phyloP scores from a whole-genome alignment of 2,797 vertebrate genomes.

The Lacerta bilineata region DNA sequence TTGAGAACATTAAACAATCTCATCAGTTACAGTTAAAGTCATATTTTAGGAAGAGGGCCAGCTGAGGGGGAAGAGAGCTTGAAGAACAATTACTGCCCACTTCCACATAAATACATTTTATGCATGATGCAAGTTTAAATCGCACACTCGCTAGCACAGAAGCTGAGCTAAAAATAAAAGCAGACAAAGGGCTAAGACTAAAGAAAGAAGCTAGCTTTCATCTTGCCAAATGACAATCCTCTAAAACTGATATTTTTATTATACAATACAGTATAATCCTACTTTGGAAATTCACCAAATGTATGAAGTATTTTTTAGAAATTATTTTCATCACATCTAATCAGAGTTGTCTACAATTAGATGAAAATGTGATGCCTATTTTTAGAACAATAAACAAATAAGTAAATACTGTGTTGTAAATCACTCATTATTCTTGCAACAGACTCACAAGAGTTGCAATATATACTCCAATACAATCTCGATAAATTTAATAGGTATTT shows the following conservation, averaged over 20 bases:
- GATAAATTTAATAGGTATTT: not conserved
- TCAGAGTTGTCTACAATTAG: not conserved
- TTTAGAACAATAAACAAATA: conserved; percentile 16
- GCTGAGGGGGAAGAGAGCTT: not conserved
- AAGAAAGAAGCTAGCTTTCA: not conserved
- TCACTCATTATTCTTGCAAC: not conserved
- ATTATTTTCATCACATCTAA: conserved; percentile 7
- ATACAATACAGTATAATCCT: not conserved
- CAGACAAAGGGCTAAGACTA: not conserved
- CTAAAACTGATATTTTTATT: conserved; percentile 1
- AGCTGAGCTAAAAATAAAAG: not conserved
- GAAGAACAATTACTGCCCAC: not conserved
- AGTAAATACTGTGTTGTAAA: not conserved
- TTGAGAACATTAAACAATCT: not conserved
- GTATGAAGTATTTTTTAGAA: conserved; percentile 31
- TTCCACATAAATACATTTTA: conserved; percentile 9
- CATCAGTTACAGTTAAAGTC: not conserved
- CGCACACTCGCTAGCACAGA: too few species aligned
- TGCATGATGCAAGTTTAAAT: not conserved
- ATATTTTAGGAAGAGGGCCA: not conserved
- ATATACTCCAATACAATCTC: not conserved
- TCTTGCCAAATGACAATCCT: not conserved
- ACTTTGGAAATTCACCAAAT: conserved; percentile 12
- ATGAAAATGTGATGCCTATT: not conserved
- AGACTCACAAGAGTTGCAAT: not conserved